phyloP scores from a whole-genome alignment of 2,888 invertebrate species.

The Dascillus cervinus region DNA sequence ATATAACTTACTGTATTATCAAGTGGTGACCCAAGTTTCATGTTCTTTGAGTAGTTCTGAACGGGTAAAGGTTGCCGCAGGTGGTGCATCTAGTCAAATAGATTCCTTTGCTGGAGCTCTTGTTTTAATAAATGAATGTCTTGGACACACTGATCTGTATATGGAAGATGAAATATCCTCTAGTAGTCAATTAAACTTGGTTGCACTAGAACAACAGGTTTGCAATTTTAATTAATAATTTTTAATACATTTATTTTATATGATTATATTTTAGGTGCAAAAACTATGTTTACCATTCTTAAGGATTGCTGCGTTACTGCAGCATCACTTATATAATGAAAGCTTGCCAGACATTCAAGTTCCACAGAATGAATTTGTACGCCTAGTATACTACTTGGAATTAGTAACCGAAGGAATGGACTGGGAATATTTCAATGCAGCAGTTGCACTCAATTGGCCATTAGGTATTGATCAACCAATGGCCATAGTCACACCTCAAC shows the following conservation, averaged over 20 bases:
- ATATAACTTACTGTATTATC: constrained; percentile 84
- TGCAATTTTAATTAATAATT: neutral
- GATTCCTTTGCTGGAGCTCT: constrained; percentile 39
- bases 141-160: constrained; percentile 54
- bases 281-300: constrained; percentile 76
- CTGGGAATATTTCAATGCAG: constrained; percentile 58
- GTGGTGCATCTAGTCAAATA: constrained; percentile 26
- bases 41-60: constrained; percentile 59
- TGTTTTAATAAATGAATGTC: constrained; percentile 42
- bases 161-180: constrained; percentile 48
- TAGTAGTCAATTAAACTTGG: constrained; percentile 33
- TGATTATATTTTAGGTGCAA: constrained; percentile 51
- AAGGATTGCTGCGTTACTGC: constrained; percentile 71
- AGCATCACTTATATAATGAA: constrained; percentile 67
- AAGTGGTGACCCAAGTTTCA: constrained; percentile 75
- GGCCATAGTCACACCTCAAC: constrained; percentile 47
- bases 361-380: constrained; percentile 65
- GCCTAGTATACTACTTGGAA: constrained; percentile 71
- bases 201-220: constrained; percentile 42
- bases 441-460: constrained; percentile 56
- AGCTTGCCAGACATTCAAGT: constrained; percentile 61
- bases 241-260: constrained; percentile 1
- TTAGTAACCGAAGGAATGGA: constrained; percentile 61
- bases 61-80: constrained; percentile 43
- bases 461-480: constrained; percentile 27